Conservation (phyloP, 2,888 invertebrate species). For the Cremastobaeus sp. region DNA sequence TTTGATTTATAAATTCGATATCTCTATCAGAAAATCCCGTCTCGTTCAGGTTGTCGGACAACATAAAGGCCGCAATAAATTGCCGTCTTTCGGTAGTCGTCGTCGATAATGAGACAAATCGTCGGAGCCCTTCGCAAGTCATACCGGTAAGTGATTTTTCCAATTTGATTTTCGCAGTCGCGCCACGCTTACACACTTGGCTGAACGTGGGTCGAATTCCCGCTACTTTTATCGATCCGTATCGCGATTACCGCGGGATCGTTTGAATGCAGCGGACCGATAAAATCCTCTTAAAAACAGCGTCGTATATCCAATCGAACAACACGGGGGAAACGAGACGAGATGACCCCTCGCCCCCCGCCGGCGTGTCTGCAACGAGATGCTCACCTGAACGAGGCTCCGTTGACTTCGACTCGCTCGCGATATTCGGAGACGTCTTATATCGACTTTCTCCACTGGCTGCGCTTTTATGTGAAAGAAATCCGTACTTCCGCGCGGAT, state of each 20-base stretch:
- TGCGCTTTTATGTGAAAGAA: constrained; percentile 55
- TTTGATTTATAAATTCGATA: constrained; percentile 58
- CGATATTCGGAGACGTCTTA: constrained; percentile 48
- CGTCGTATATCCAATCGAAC: constrained; percentile 50
- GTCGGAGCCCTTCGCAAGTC: constrained; percentile 54
- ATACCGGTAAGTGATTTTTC: constrained; percentile 56
- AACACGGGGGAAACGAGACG: constrained; percentile 39
- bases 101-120: constrained; percentile 59
- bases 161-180: constrained; percentile 49
- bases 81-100: constrained; percentile 45
- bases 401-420: constrained; percentile 37
- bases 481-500: constrained; percentile 51
- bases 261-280: constrained; percentile 55
- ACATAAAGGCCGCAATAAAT: constrained; percentile 49
- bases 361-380: no score
- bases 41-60: constrained; percentile 32
- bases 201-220: constrained; percentile 69
- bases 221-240: constrained; percentile 45
- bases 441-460: constrained; percentile 50
- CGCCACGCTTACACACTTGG: constrained; percentile 67
- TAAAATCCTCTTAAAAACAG: constrained; percentile 56
- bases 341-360: constrained; percentile 6
- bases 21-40: constrained; percentile 51
- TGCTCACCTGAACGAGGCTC: constrained; percentile 46
- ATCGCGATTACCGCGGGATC: constrained; percentile 52